Percentiles rank a stretch among this genome's conserved stretches.
Evolutionary conservation across 2,113 vertebrate genomes (phyloP).

Genomic region (Climacteris rufus): DNA sequence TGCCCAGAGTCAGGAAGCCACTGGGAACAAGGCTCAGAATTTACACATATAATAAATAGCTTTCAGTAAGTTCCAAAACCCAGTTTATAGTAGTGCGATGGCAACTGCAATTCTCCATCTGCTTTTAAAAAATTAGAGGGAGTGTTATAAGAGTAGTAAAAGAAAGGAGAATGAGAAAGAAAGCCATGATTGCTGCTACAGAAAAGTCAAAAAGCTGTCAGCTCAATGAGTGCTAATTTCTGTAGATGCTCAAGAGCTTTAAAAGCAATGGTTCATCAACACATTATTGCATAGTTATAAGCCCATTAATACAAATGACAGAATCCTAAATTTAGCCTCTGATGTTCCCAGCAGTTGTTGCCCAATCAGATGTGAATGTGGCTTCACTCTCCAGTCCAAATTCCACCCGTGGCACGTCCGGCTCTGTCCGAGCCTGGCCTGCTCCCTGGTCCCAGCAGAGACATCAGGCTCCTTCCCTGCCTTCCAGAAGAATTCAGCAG

Average conservation of each 20-base stretch:
- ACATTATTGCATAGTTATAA: background rate
- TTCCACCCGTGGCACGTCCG: accelerated
- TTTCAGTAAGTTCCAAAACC: background rate
- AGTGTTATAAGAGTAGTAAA: background rate
- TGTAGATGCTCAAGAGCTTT: constrained; percentile 31
- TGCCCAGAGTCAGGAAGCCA: background rate
- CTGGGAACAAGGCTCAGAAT: background rate
- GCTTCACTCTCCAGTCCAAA: background rate
- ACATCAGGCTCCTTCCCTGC: background rate
- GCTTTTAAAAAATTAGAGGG: background rate
- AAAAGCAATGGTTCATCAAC: constrained; percentile 54
- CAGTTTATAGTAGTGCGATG: background rate
- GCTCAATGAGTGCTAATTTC: constrained; percentile 39
- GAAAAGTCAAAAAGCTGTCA: background rate
- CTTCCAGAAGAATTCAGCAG: background rate
- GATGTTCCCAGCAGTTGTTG: background rate
- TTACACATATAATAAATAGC: background rate
- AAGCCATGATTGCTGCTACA: constrained; percentile 13
- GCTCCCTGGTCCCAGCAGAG: background rate
- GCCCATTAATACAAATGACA: constrained; percentile 23
- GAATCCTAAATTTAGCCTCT: background rate
- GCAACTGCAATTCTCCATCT: background rate
- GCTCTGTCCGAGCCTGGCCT: background rate
- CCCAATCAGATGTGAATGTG: background rate
- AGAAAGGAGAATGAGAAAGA: background rate